Evolutionary conservation across 2,797 vertebrate genomes (phyloP).

Genomic region (Bothrops alternatus): DNA sequence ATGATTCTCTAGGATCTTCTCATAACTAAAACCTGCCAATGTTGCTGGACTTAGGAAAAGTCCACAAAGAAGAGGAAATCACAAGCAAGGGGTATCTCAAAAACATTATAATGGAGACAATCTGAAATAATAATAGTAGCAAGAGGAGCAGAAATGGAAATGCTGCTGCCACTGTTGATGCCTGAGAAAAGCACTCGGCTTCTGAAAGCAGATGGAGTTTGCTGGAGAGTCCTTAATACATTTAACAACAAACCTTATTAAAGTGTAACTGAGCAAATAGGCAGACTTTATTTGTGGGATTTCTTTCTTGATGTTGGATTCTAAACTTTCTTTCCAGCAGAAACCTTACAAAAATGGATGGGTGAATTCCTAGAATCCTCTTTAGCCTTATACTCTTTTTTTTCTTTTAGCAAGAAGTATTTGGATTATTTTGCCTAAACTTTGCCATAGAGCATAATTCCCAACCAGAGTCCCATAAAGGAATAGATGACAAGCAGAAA

Average conservation of each 20-base stretch:
- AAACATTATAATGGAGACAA: neutral
- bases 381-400: neutral
- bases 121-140: neutral
- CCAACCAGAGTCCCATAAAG: neutral
- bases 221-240: neutral
- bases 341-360: neutral
- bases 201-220: neutral
- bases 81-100: neutral
- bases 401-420: neutral
- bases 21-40: neutral
- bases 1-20: neutral
- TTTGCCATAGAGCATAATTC: neutral
- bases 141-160: neutral
- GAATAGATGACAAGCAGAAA: neutral
- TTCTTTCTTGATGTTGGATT: neutral
- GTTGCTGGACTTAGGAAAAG: neutral
- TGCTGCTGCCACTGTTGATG: neutral
- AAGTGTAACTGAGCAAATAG: neutral
- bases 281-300: neutral
- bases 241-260: neutral
- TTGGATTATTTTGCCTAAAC: neutral
- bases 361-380: rapidly evolving
- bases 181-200: neutral
- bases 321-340: neutral
- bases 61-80: neutral